Evolutionary conservation across 2,888 invertebrate genomes (phyloP), one percentile per base, ranked within the genome.

Genomic region (Caenorhabditis sp.): DNA sequence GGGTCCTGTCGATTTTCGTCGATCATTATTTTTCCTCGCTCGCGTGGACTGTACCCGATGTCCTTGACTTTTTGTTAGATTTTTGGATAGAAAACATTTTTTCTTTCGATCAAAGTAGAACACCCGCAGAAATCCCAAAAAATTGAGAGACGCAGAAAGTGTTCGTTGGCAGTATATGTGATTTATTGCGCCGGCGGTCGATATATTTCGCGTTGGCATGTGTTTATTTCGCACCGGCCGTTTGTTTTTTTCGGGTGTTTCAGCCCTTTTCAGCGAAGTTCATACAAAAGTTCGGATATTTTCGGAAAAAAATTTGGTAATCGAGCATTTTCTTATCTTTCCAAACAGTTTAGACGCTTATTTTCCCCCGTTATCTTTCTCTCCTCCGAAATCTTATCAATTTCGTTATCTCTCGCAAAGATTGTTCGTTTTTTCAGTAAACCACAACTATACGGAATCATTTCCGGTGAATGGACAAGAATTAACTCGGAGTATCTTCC

Each of bases 401-500:
- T 28, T n/a, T 22, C 26, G 38, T 41, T 41, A 22, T 31, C n/a
- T 31, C 35, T 38, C 24, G 24, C 38, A 1, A 12, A 35, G 35
- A 38, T 3, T 16, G 6, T 35, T 26, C 44, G 38, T 69, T 2
- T 56, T 69, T 76, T 54, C 70, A 77, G 77, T 56, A 14, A 10
- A 66, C 7, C 28, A 47, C 14, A 6, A 4, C 16, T 19, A 47
- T 19, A 47, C 69, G 61, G 76, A 61, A 14, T 28, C 5, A 4
- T 0, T 28, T 54, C 44, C 70, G 70, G 64, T 51, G 31, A 47
- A 4, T 3, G 69, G 47, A 24, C 10, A 19, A 35, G 8, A 14
- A 22, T 68, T 54, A 22, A 10, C 24, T 75, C 75, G 75, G 66
- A 58, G 35, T 4, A 49, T 38, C 31, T 35, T 77, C 70, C 70